Percentiles rank a stretch among this genome's conserved stretches.
Evolutionary conservation across 2,113 vertebrate genomes (phyloP).

Genomic region (Eira barbara): DNA sequence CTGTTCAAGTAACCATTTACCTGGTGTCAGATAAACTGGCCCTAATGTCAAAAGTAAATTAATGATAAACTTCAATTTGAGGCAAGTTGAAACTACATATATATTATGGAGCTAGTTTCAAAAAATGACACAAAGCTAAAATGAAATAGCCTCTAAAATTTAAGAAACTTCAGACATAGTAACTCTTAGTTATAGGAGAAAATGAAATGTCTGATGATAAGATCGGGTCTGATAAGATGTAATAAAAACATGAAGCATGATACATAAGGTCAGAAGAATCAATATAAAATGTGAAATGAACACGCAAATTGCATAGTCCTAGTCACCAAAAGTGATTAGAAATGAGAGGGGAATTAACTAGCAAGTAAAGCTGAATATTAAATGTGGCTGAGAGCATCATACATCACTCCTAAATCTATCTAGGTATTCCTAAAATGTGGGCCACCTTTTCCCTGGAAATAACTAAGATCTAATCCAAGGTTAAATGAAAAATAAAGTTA

Average conservation of each 20-base stretch:
- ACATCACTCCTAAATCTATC: neutral
- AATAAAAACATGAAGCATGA: conserved; percentile 73
- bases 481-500: neutral
- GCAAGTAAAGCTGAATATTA: conserved; percentile 21
- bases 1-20: neutral
- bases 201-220: conserved; percentile 47
- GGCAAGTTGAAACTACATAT: neutral
- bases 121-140: conserved; percentile 54
- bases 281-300: conserved; percentile 71
- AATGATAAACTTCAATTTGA: conserved; percentile 32
- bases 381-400: neutral
- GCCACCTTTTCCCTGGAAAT: neutral
- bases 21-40: neutral
- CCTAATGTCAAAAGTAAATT: conserved; percentile 22
- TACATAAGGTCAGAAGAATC: conserved; percentile 60
- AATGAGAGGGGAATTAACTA: neutral
- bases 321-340: neutral
- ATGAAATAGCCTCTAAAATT: conserved; percentile 40
- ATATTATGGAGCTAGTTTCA: conserved; percentile 35
- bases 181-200: conserved; percentile 74
- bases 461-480: neutral
- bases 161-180: conserved; percentile 47
- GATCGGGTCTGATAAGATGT: neutral
- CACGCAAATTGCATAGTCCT: conserved; percentile 48
- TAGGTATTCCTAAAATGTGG: neutral